Percentiles rank a stretch among this genome's conserved stretches.
phyloP scores from a whole-genome alignment of 2,888 invertebrate species.

The Diogma glabrata region DNA sequence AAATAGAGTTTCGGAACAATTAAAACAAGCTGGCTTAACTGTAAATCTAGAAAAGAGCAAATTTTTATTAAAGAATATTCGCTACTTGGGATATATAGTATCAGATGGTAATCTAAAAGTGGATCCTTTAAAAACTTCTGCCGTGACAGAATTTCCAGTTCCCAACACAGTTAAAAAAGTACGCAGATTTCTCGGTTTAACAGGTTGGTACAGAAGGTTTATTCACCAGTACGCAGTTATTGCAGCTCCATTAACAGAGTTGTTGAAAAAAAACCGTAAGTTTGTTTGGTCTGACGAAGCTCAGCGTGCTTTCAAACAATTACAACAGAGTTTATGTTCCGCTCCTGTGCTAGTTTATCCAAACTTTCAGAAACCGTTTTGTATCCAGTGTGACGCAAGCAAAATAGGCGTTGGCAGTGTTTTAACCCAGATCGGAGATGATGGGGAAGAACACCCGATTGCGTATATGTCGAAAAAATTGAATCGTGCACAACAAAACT shows the following conservation, averaged over 20 bases:
- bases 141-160: conserved; percentile 16
- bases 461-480: neutral
- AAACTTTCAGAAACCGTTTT: no score
- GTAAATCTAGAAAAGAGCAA: neutral
- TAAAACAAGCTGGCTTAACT: neutral
- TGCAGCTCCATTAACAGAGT: conserved; percentile 13
- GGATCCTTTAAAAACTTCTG: neutral
- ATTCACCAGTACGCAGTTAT: neutral
- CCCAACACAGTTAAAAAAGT: conserved; percentile 17
- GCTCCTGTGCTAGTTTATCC: neutral
- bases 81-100: conserved; percentile 9
- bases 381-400: no score
- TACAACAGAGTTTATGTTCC: neutral
- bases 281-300: neutral
- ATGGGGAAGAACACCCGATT: neutral
- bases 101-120: conserved; percentile 6
- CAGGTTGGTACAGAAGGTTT: conserved; percentile 18
- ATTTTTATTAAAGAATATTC: neutral
- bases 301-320: conserved; percentile 7
- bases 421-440: neutral
- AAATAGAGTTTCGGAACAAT: neutral
- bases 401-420: no score
- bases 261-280: no score
- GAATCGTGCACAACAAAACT: no score
- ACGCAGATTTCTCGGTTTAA: conserved; percentile 17